phyloP scores from a whole-genome alignment of 2,888 invertebrate species.

The Pseudococcus viburni region DNA sequence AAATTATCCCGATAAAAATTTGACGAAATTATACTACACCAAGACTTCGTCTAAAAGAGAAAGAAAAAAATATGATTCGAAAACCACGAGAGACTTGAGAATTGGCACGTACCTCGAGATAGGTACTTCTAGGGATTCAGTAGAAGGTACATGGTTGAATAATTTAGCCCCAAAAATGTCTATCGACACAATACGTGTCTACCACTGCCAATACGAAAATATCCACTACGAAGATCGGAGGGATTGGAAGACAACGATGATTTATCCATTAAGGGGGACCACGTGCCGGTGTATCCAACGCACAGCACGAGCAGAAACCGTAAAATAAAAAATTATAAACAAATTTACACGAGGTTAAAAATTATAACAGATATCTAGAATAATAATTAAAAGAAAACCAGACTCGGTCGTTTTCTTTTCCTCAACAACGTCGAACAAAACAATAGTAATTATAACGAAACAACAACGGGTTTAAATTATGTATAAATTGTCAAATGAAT shows the following conservation, averaged over 20 bases:
- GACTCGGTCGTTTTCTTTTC: background rate
- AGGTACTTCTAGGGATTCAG: background rate
- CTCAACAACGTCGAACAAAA: constrained; percentile 5
- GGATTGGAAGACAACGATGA: constrained; percentile 58
- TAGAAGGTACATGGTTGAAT: background rate
- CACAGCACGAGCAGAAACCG: background rate
- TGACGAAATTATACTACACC: background rate
- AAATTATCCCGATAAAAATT: background rate
- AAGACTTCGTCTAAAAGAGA: background rate
- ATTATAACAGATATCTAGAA: constrained; percentile 14
- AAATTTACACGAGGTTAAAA: constrained; percentile 40
- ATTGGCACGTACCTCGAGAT: no score
- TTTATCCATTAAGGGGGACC: background rate
- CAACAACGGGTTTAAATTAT: background rate
- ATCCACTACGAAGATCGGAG: background rate
- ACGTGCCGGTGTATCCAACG: background rate
- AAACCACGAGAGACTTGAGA: background rate
- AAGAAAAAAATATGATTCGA: constrained; percentile 8
- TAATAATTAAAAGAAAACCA: background rate
- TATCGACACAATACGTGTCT: no score
- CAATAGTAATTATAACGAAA: constrained; percentile 6
- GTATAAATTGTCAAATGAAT: constrained; percentile 16
- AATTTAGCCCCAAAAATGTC: no score
- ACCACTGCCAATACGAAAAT: background rate
- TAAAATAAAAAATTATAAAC: constrained; percentile 15